Base-by-base conservation (phyloP, 1,140 invertebrate species). In the Leptonema lineaticorne region DNA sequence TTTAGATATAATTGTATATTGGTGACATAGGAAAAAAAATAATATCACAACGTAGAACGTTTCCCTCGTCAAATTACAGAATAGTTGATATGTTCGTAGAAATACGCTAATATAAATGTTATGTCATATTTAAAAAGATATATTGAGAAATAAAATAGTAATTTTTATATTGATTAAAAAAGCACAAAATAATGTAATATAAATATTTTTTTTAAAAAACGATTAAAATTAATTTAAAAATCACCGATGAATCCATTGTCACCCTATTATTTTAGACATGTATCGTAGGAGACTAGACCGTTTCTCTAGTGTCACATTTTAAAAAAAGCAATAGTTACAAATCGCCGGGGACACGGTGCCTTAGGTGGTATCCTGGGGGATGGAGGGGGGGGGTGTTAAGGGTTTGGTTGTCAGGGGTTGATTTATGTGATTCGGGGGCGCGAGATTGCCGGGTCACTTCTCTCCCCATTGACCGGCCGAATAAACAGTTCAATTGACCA, bases 401-500 rank as follows among this genome's bases (percentile, higher is more conserved):
- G 24, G 18, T 4, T 24, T 24, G 30, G 41, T 46, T 64, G 62
- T 64, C 62, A 64, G 11, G 41, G 33, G 33, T 30, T 64, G 62
- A 64, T 64, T 64, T 64, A 64, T 64, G 62, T 64, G 62, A 28
- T 29, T 46, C 26, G 45, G 30, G 62, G 62, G 62, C 62, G 62
- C 62, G 62, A 64, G 62, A 50, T 64, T 30, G 62, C 20, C 62
- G 41, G 62, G 62, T 64, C 62, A 64, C 62, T 64, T 46, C 9
- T 16, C 59, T 29, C 60, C 60, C 60, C 60, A 63, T 63, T n/a
- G 59, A 37, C 30, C 62, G 45, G 16, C 62, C 27, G 46, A 64
- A 64, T 64, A 64, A 64, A 64, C 62, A 64, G 62, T 50, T 64
- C 62, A 64, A 64, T 64, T 64, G 62, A 64, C 62, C 62, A 45